Conservation (phyloP, 2,888 invertebrate genomes). For the Arenicola marina region DNA sequence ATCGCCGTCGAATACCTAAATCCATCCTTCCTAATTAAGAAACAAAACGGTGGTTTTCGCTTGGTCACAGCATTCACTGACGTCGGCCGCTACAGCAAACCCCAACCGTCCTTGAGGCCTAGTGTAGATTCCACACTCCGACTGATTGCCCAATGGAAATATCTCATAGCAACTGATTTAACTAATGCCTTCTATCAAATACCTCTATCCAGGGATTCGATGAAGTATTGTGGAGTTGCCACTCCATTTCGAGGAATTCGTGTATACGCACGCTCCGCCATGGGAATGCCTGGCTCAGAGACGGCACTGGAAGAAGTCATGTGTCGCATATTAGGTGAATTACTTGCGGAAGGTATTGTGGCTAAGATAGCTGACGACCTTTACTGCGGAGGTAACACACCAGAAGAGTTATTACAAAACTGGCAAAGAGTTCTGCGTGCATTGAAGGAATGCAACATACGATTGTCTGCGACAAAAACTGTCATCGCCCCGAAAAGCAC, state of each 20-base stretch:
- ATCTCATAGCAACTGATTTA: conserved; percentile 12
- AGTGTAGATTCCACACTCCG: conserved; percentile 22
- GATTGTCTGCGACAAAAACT: background rate
- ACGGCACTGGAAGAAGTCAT: conserved; percentile 15
- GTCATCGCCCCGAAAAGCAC: conserved; percentile 1
- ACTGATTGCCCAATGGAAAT: conserved; percentile 15
- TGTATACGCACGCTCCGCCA: conserved; percentile 18
- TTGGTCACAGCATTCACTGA: conserved; percentile 16
- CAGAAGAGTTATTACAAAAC: background rate
- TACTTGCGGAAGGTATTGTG: conserved; percentile 9
- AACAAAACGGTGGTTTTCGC: conserved; percentile 6
- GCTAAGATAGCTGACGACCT: conserved; percentile 13
- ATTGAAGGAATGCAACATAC: background rate
- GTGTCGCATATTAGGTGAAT: conserved; percentile 11
- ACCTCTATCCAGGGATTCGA: conserved; percentile 5
- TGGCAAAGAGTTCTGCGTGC: background rate
- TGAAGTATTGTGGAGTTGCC: conserved; percentile 20
- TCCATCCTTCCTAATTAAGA: conserved; percentile 17
- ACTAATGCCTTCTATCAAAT: conserved; percentile 16
- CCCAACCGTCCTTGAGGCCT: conserved; percentile 4
- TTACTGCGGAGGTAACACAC: conserved; percentile 11
- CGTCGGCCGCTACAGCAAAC: conserved; percentile 12
- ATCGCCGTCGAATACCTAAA: conserved; percentile 33
- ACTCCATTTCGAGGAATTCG: conserved; percentile 10
- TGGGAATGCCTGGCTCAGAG: conserved; percentile 19